Base-by-base conservation (phyloP, 2,888 invertebrate species). In the Auanema sp. region DNA sequence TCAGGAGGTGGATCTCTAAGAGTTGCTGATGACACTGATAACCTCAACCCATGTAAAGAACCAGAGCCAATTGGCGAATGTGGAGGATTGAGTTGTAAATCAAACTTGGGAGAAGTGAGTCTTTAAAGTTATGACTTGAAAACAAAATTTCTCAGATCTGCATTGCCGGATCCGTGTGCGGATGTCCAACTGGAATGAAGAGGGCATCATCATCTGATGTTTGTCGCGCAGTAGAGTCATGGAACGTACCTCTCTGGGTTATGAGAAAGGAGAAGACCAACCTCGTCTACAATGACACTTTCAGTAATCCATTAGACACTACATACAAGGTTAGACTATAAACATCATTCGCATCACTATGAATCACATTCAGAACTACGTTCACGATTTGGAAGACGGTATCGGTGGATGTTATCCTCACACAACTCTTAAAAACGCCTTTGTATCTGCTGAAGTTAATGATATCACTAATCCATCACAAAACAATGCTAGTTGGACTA, bases 401-500 rank as follows among this genome's bases (percentile, higher is more conserved):
- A 71, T 83, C 18, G 74, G 67, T 25, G 75, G 80, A 51, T 78
- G 83, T 60, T 82, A 82, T 55, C 79, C 77, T n/a, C 76, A 82
- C 42, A 82, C 82, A 2, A 65, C 68, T 16, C 70, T 82, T 25
- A 75, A 68, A 41, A 73, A 75, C 52, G 74, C 78, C 1, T 81
- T 80, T 54, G 80, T 81, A 16, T 60, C 72, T 23, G 71, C 77
- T 18, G 81, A 81, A 60, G 81, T 81, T 21, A 79, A 79, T 62
- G 83, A 84, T 25, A 79, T 83, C 42, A 61, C 74, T 16, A 79
- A 83, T 51, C 70, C 69, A 44, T 66, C 67, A 18, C 33, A 65
- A n/a, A 65, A 80, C 57, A 83, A 83, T 69, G 72, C 77, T n/a
- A 78, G 76, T 41, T 80, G 79, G 75, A 81, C 81, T 60, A 71